Base-by-base conservation (phyloP, 2,113 vertebrate species). In the Gadus chalcogrammus region DNA sequence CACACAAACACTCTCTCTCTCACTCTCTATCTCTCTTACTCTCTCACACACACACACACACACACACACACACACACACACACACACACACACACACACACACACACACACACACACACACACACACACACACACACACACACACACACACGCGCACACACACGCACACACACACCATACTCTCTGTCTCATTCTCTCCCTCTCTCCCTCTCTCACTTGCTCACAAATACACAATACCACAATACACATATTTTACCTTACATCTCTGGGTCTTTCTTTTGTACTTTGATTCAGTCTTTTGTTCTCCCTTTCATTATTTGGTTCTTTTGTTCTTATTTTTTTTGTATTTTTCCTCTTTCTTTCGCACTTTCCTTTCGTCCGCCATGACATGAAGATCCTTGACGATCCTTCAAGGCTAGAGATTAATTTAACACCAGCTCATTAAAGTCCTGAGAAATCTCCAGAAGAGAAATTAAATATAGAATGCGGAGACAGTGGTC, bases 401-500 rank as follows among this genome's bases (percentile, higher is more conserved):
- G 24, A 24, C 24, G 24, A 18, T 22, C 22, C 35, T 13, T 69
- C 63, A 53, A 55, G 71, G 72, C 64, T 56, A 68, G 75, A 59
- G 58, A 61, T 63, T 20, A 69, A 67, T 82, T 65, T 67, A 68
- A 65, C 78, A 74, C 62, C 67, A 48, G 42, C 42, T 48, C 42
- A 12, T 48, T 48, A 48, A 48, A 48, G 42, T 48, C 42, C 11
- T 48, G 42, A 2, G 11, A 9, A 48, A 48, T 11, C 42, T 48
- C 42, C 8, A 48, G 42, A 7, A 48, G 42, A 48, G 11, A 9
- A 9, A 48, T 48, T 48, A 48, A 9, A 48, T 9, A 48, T 48
- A 48, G 42, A 9, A 48, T 48, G 42, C 11, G 42, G 42, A 48
- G 42, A 48, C 42, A 48, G 42, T 48, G 8, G 42, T 48, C 9